Conservation (phyloP, 2,888 invertebrate species). For the Drosophila prostipennis region DNA sequence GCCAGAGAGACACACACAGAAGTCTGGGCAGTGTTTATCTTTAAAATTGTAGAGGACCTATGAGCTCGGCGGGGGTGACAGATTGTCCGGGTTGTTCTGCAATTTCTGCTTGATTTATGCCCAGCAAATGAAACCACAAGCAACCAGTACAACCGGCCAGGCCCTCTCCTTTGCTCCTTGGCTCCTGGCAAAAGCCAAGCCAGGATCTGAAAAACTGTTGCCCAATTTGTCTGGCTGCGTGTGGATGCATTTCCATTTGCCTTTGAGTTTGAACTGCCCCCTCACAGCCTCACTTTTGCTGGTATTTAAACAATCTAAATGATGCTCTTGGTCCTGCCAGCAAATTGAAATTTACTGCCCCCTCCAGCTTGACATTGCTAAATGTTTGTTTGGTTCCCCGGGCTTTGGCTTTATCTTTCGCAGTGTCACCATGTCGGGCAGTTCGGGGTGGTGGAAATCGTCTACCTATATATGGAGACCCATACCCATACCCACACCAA, state of each 20-base stretch:
- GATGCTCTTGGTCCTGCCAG: constrained; percentile 45
- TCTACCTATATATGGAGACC: not conserved
- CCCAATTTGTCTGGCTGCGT: constrained; percentile 52
- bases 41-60: constrained; percentile 49
- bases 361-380: constrained; percentile 30
- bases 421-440: constrained; percentile 18
- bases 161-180: constrained; percentile 1
- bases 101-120: constrained; percentile 67
- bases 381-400: constrained; percentile 28
- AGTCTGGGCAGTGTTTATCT: constrained; percentile 50
- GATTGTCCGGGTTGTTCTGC: constrained; percentile 32
- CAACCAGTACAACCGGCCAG: constrained; percentile 23
- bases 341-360: constrained; percentile 65
- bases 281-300: constrained; percentile 23
- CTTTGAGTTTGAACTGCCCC: constrained; percentile 23
- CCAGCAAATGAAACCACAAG: constrained; percentile 59
- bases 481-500: not conserved
- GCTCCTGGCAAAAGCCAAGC: constrained; percentile 7
- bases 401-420: constrained; percentile 12
- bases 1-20: constrained; percentile 15
- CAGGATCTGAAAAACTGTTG: constrained; percentile 46
- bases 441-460: constrained; percentile 1
- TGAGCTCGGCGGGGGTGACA: constrained; percentile 33
- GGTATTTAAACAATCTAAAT: constrained; percentile 57
- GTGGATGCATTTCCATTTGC: constrained; percentile 38